phyloP scores from a whole-genome alignment of 2,888 invertebrate species.

The Eupithecia vulgata region DNA sequence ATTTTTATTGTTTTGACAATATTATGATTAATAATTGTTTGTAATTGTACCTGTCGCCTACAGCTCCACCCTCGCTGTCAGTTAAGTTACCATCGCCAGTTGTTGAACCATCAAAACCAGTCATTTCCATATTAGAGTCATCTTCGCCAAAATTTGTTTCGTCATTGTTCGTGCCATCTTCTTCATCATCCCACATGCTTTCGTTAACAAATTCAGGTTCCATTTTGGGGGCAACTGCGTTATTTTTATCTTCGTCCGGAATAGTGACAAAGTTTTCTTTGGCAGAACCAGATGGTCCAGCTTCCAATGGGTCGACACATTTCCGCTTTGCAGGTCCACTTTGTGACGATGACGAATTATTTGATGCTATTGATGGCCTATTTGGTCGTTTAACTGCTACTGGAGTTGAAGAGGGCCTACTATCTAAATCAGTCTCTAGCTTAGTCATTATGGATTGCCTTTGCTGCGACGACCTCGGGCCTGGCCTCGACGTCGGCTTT shows the following conservation, averaged over 20 bases:
- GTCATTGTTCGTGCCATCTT: slow-evolving; percentile 85
- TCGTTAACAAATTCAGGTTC: slow-evolving; percentile 87
- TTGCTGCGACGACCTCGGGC: slow-evolving; percentile 87
- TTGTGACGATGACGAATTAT: slow-evolving; percentile 84
- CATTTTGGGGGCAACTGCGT: slow-evolving; percentile 86
- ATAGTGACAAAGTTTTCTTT: slow-evolving; percentile 83
- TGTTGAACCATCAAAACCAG: slow-evolving; percentile 82
- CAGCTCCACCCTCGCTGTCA: slow-evolving; percentile 81
- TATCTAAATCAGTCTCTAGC: slow-evolving; percentile 85
- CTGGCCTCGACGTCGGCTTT: slow-evolving; percentile 84
- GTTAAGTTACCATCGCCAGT: slow-evolving; percentile 81
- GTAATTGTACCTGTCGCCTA: no score
- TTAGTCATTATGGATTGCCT: slow-evolving; percentile 86
- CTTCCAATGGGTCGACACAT: slow-evolving; percentile 85
- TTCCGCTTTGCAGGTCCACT: slow-evolving; percentile 83
- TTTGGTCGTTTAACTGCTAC: slow-evolving; percentile 86
- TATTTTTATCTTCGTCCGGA: slow-evolving; percentile 82
- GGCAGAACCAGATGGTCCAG: slow-evolving; percentile 83
- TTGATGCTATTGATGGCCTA: slow-evolving; percentile 86
- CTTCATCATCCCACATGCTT: slow-evolving; percentile 84
- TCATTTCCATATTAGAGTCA: slow-evolving; percentile 87
- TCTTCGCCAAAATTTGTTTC: slow-evolving; percentile 87
- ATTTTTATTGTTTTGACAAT: no score
- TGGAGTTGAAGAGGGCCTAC: slow-evolving; percentile 86
- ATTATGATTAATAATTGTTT: no score